Evolutionary conservation across 2,888 invertebrate species (phyloP).

Genomic region (Fissipunctia ypsillon): DNA sequence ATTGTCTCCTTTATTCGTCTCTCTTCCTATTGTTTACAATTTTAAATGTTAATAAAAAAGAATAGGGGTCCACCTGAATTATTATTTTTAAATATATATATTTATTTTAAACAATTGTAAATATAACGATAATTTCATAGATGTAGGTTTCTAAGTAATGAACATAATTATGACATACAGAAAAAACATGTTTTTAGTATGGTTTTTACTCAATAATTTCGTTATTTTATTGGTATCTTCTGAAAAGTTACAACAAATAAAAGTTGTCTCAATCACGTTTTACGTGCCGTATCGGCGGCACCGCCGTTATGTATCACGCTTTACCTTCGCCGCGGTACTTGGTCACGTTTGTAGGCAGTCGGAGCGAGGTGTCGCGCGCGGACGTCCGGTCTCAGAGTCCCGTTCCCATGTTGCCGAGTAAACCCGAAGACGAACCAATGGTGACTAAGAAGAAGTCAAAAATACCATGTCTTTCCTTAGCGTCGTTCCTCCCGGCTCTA

Average conservation of each 20-base stretch:
- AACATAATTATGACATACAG: background rate
- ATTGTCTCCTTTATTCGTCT: background rate
- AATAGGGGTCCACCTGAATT: background rate
- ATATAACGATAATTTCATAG: background rate
- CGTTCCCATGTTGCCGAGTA: slow-evolving; percentile 85
- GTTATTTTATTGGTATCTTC: slow-evolving; percentile 25
- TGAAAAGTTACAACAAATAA: slow-evolving; percentile 31
- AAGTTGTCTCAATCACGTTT: slow-evolving; percentile 57
- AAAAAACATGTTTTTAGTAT: slow-evolving; percentile 15
- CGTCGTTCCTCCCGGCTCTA: slow-evolving; percentile 84
- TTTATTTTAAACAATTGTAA: background rate
- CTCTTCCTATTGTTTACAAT: background rate
- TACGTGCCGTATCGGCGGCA: slow-evolving; percentile 68
- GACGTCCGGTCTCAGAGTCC: slow-evolving; percentile 81
- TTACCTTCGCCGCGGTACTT: slow-evolving; percentile 83
- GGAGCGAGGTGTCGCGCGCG: slow-evolving; percentile 83
- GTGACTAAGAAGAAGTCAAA: slow-evolving; percentile 89
- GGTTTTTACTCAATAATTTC: slow-evolving; percentile 38
- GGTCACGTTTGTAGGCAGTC: slow-evolving; percentile 84
- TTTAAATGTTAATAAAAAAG: background rate
- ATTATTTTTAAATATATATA: no score
- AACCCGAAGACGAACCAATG: slow-evolving; percentile 85
- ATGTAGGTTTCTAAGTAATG: slow-evolving; percentile 4
- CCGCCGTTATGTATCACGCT: slow-evolving; percentile 76
- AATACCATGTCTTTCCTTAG: slow-evolving; percentile 88